phyloP scores from a whole-genome alignment of 2,888 invertebrate species.

The Caenorhabditis sp. region DNA sequence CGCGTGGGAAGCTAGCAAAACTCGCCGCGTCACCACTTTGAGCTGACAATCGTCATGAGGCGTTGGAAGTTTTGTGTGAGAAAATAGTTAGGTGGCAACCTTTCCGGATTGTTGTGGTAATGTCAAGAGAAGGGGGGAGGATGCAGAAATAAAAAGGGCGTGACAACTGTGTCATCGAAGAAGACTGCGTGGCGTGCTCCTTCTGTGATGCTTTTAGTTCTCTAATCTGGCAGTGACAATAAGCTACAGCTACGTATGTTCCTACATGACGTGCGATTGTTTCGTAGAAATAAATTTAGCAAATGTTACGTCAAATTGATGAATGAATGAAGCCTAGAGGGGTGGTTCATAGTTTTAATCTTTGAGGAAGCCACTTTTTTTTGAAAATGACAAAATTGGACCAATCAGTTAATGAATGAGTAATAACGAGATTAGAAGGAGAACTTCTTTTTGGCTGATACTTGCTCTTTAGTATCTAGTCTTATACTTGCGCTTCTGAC shows the following conservation, averaged over 20 bases:
- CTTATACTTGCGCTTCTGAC: conserved; percentile 1
- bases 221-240: conserved; percentile 48
- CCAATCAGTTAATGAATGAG: conserved; percentile 25
- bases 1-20: neutral
- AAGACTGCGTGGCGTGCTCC: conserved; percentile 30
- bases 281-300: neutral
- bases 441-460: neutral
- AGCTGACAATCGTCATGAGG: neutral
- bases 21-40: neutral
- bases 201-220: conserved; percentile 15
- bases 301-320: no score
- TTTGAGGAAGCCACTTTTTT: conserved; percentile 45
- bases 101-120: neutral
- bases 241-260: conserved; percentile 44
- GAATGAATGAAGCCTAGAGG: neutral
- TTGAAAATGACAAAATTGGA: conserved; percentile 22
- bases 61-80: neutral
- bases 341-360: conserved; percentile 23
- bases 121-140: neutral
- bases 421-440: conserved; percentile 13
- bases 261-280: conserved; percentile 19
- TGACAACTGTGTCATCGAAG: conserved; percentile 42
- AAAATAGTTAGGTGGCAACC: neutral
- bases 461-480: conserved; percentile 11
- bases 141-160: conserved; percentile 26